phyloP scores from a whole-genome alignment of 30 jellyfish, hydroid and myxozoan species.

The Rhopilema esculentum region DNA sequence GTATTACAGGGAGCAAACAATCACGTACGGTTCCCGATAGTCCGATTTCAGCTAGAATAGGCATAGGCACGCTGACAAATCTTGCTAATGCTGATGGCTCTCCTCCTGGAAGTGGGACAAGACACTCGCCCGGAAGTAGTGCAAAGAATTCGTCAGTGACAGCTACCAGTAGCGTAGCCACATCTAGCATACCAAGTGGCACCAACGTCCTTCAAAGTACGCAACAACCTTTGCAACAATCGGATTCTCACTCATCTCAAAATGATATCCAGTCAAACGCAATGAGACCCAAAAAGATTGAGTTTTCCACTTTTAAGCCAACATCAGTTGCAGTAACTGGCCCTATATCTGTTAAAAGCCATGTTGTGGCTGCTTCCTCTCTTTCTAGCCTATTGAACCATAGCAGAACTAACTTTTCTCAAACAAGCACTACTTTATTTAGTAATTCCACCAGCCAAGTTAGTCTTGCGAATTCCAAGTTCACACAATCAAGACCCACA shows the following conservation, averaged over 20 bases:
- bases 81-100: slow-evolving; percentile 63
- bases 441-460: background rate
- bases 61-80: slow-evolving; percentile 77
- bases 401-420: background rate
- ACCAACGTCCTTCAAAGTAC: slow-evolving; percentile 6
- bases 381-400: background rate
- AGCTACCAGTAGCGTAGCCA: slow-evolving; percentile 8
- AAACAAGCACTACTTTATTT: background rate
- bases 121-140: slow-evolving; percentile 56
- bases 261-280: background rate
- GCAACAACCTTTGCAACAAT: background rate
- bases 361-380: slow-evolving; percentile 1
- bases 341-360: slow-evolving; percentile 37
- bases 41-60: slow-evolving; percentile 80
- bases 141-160: slow-evolving; percentile 22
- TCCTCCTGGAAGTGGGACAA: slow-evolving; percentile 61
- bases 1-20: background rate
- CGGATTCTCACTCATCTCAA: background rate
- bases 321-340: slow-evolving; percentile 43
- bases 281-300: background rate
- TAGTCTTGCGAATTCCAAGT: background rate
- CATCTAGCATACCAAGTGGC: background rate
- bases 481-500: slow-evolving; percentile 16
- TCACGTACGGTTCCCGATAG: slow-evolving; percentile 40
- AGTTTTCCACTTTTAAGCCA: background rate